Percentiles rank a stretch among this genome's conserved stretches.
phyloP scores from a whole-genome alignment of 2,888 invertebrate genomes.

The Eupithecia centaureata region DNA sequence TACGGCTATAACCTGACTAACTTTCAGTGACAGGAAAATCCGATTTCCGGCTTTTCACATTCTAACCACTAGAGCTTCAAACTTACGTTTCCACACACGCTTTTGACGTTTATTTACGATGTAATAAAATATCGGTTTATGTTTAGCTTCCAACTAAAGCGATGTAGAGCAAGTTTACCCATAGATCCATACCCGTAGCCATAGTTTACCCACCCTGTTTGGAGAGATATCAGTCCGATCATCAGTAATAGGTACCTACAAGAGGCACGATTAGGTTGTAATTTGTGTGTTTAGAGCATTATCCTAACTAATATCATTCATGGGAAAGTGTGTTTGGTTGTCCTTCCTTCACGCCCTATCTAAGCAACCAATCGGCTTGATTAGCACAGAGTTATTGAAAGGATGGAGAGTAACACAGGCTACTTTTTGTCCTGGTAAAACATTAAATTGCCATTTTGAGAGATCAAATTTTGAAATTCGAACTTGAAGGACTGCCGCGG shows the following conservation, averaged over 20 bases:
- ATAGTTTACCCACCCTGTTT: too few species aligned
- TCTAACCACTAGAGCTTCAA: constrained; percentile 28
- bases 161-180: constrained; percentile 17
- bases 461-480: too few species aligned
- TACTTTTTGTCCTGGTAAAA: too few species aligned
- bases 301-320: too few species aligned
- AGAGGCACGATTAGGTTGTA: neutral
- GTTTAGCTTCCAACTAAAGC: constrained; percentile 31
- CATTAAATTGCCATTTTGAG: too few species aligned
- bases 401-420: too few species aligned
- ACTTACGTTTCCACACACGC: constrained; percentile 44
- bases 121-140: constrained; percentile 53
- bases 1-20: neutral
- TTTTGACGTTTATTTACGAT: constrained; percentile 57
- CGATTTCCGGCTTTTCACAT: constrained; percentile 6
- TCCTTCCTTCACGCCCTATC: too few species aligned
- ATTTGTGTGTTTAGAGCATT: neutral
- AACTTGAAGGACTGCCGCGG: too few species aligned
- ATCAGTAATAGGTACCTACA: too few species aligned
- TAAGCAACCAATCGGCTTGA: too few species aligned
- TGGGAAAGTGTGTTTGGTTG: too few species aligned
- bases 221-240: neutral
- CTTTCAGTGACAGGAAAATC: neutral
- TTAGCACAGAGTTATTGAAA: too few species aligned
- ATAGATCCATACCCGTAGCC: constrained; percentile 24